Base-by-base conservation (phyloP, 2,797 vertebrate species). In the Odontamblyopus rebecca region DNA sequence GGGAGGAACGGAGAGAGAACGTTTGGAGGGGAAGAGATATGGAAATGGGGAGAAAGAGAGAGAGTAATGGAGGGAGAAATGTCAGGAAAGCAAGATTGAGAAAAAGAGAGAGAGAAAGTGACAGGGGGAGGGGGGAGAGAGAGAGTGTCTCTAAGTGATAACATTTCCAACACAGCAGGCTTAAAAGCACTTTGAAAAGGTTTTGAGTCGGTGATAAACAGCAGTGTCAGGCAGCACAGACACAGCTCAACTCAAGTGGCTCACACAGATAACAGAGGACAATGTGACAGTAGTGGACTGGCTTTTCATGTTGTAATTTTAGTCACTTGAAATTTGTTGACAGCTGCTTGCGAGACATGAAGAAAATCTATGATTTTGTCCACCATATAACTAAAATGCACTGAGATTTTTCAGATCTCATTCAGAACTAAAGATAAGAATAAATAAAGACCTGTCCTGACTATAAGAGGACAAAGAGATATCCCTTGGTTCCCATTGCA, bases 401-500 rank as follows among this genome's bases (percentile, higher is more conserved):
- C 71, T 66, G 54, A 59, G 62, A 51, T 70, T 68, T 48, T 68
- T n/a, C 19, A 5, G 6, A 78, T 73, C 74, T 72, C 67, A 68
- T 44, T 66, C 30, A 4, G 9, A 57, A 67, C 13, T 69, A 41
- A 57, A 79, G 76, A 75, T 76, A 82, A 80, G 71, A 18, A 65
- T 69, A 73, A 68, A 69, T 3, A 26, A 29, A 73, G 56, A 67
- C 32, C 41, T 29, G 16, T 66, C 44, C 26, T 18, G 61, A 79
- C 73, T 19, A 63, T 70, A 67, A 66, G 38, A 77, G 80, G 71
- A 89, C 79, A 85, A 86, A 89, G 73, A 84, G 62, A 57, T 73
- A 60, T 81, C 76, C 87, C 71, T 85, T 81, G 76, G 70, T 89
- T 86, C 65, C 75, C 75, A 86, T 18, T 85, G 88, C 88, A 88